Base-by-base conservation (phyloP, 1,140 invertebrate genomes). In the Rhyzopertha dominica region DNA sequence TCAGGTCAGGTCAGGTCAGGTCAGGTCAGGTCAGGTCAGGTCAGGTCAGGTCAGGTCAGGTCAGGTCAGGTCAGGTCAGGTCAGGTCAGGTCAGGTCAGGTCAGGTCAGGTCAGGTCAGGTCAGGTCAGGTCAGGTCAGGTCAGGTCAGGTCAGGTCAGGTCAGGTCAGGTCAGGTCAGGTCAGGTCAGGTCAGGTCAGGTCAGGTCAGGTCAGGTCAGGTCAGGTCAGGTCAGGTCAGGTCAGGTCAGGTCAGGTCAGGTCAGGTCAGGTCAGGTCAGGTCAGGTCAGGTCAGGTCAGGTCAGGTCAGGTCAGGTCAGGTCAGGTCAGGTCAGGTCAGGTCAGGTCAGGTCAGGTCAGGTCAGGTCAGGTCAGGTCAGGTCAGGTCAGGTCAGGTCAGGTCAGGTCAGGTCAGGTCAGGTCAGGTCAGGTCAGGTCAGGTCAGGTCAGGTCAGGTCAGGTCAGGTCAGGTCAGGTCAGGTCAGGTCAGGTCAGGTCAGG, bases 361-460 rank as follows among this genome's bases (percentile, higher is more conserved):
- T 47, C 29, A 43, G 45, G 45, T 47, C 43, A 47, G 45, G 45
- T 47, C 44, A 47, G 45, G 45, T 47, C 44, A 43, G 45, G 45
- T 47, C 43, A 47, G 41, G 45, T 48, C 30, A 47, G 37, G 45
- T 47, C 29, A 43, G n/a, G 45, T 35, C 37, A 47, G 41, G 34
- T 47, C 30, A 47, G 45, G 45, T 47, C 30, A 47, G 43, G 43
- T 46, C 24, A 46, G 43, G 43, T 43, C 39, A 43, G 42, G 42
- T 43, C 39, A 43, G 42, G 42, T 43, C 39, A 43, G 42, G 42
- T 43, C 39, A 43, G 37, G 37, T 43, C 39, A 43, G 42, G 42
- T 43, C 39, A 49, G 45, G 18, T 47, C 23, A 47, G 45, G 45
- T 47, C 30, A 47, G 45, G 43, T 47, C 29, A 43, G 45, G 45